Evolutionary conservation across 2,888 invertebrate species (phyloP), one percentile per base, ranked within the genome.

Genomic region (Bellardia pandia): DNA sequence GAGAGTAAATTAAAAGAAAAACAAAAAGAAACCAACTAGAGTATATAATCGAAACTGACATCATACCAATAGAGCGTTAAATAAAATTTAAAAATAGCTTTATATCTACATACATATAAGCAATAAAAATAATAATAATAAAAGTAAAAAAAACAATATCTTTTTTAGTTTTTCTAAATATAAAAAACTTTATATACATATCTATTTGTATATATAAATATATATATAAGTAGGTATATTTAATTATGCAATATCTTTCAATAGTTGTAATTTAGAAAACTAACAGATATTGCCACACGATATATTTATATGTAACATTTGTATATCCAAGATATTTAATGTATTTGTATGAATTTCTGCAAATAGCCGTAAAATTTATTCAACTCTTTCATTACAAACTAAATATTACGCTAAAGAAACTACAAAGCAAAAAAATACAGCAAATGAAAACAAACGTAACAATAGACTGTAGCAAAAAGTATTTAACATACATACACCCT

Each of bases 331-430:
- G 23, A 30, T 68, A 45, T 68, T 60, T 56, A 8, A 23, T 42
- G 42, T 62, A 9, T 68, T 69, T 58, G 30, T 42, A n/a, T 51
- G 16, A 48, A 42, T 16, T 79, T 80, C 16, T 42, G 71, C 74
- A 58, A 78, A 45, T 53, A 74, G 69, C 30, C 79, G 62, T 79
- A 51, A 85, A 85, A 79, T 75, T 85, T 85, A 75, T 75, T 58
- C 79, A 60, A 45, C 68, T 79, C 68, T 79, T 85, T 75, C 69
- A 37, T 53, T 68, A 75, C 8, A 51, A 45, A 75, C 23, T 56
- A 1, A 23, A 23, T 23, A 14, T 64, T 72, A 56, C 53, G 53
- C 33, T 30, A 11, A 33, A 51, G 3, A 33, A 37, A 45, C 6
- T 14, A 16, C 33, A 60, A 45, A 58, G 48, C 56, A 60, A 33